phyloP scores from a whole-genome alignment of 1,140 invertebrate genomes.

The Drosophila bifasciata region DNA sequence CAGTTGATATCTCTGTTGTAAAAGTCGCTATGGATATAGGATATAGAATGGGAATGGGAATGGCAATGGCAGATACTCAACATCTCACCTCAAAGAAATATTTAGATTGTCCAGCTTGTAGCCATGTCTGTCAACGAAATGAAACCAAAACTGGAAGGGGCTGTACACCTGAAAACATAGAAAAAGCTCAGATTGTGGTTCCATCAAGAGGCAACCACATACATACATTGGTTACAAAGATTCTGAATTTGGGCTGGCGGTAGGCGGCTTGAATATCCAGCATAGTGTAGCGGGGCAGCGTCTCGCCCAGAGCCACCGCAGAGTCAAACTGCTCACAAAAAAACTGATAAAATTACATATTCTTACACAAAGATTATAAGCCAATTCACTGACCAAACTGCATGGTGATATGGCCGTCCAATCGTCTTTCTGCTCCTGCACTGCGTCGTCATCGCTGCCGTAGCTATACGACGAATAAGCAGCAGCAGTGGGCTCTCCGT shows the following conservation, averaged over 20 bases:
- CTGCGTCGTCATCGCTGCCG: neutral
- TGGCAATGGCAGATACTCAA: too few species aligned
- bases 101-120: neutral
- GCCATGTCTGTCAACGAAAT: neutral
- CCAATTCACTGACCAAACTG: slow-evolving; percentile 1
- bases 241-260: neutral
- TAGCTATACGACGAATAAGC: too few species aligned
- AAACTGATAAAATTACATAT: neutral
- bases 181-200: neutral
- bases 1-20: neutral
- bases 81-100: slow-evolving; percentile 8
- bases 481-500: too few species aligned
- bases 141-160: slow-evolving; percentile 66
- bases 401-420: neutral
- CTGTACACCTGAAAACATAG: slow-evolving; percentile 25
- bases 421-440: neutral
- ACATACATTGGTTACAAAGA: slow-evolving; percentile 27
- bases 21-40: neutral
- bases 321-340: slow-evolving; percentile 10
- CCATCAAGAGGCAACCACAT: too few species aligned
- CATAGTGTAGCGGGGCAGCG: neutral
- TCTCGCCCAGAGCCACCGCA: neutral
- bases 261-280: neutral
- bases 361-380: neutral
- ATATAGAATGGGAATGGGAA: neutral